Evolutionary conservation across 2,888 invertebrate species (phyloP), one percentile per base, ranked within the genome.

Genomic region (Xestia xanthographa): DNA sequence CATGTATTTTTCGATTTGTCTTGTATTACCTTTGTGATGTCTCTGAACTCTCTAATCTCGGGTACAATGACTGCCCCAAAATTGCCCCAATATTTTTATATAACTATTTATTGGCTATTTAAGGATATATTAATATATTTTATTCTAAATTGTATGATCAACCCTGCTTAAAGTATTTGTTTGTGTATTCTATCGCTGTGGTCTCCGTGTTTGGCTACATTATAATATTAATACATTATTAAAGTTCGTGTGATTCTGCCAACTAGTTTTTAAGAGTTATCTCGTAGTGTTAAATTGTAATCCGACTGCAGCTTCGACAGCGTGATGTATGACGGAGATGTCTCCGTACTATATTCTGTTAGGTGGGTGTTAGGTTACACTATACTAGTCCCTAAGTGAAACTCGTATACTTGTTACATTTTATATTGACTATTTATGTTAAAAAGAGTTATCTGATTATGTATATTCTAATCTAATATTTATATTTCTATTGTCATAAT

Each of bases 231-330:
- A 70, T 80, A 69, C 43, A 62, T 80, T 87, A 88, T 78, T 84
- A 81, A 86, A 86, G 84, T 90, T 89, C 78, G 89, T 89, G 88
- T 90, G 89, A 89, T 85, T 92, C 85, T 90, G 92, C 92, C 91
- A 92, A 91, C 79, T 93, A 93, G 90, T 75, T 83, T 66, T 85
- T 91, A 92, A 91, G 90, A 81, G 85, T 90, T 91, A 90, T 90
- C 86, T 88, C 79, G 88, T 91, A 91, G 85, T 83, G 88, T 91
- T 82, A 90, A 89, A 88, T 80, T 82, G 81, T 79, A 83, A 88
- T 88, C 90, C 91, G 86, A 90, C 94, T 93, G 94, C 94, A 94
- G 93, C 93, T 93, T 92, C 91, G 91, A 89, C 81, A 78, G 82
- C 66, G 79, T 83, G 73, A 72, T 78, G 79, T 71, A 34, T 79